A percentile compares a stretch with the other conserved stretches of the same genome.
phyloP scores from a whole-genome alignment of 2,797 vertebrate species.

The Mormyrus hasselquistii region DNA sequence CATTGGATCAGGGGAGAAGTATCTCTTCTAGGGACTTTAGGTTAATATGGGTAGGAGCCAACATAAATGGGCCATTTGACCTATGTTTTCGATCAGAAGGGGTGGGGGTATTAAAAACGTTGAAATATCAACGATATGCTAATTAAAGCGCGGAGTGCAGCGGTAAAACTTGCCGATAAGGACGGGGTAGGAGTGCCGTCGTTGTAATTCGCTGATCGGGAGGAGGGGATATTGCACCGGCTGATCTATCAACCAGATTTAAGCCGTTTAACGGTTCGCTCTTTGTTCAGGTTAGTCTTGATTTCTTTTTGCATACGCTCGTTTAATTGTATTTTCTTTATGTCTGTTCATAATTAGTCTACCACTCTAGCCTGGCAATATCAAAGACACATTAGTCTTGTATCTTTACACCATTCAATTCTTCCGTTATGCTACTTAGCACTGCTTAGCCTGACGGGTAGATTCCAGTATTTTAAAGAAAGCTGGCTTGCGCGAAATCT shows the following conservation, averaged over 20 bases:
- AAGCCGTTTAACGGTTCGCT: background rate
- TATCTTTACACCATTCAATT: background rate
- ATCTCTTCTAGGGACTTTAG: background rate
- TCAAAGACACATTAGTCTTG: background rate
- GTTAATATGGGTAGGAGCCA: background rate
- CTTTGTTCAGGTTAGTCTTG: background rate
- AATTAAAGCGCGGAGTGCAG: background rate
- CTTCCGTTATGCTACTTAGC: background rate
- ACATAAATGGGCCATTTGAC: background rate
- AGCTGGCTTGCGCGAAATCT: background rate
- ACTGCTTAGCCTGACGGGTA: background rate
- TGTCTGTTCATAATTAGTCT: background rate
- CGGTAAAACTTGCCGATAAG: background rate
- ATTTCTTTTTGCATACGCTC: background rate
- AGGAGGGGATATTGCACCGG: background rate
- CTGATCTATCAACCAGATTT: background rate
- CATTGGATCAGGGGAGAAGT: background rate
- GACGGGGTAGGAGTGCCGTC: background rate
- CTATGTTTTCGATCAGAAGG: background rate
- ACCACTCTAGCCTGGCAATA: background rate
- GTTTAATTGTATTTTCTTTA: background rate
- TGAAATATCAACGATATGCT: background rate
- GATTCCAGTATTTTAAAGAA: background rate
- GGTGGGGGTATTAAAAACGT: background rate
- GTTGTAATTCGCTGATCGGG: background rate